Percentiles rank a stretch among this genome's conserved stretches.
Evolutionary conservation across 37 sponge, comb jelly and placozoan species (phyloP).

Genomic region (Ianthella basta): DNA sequence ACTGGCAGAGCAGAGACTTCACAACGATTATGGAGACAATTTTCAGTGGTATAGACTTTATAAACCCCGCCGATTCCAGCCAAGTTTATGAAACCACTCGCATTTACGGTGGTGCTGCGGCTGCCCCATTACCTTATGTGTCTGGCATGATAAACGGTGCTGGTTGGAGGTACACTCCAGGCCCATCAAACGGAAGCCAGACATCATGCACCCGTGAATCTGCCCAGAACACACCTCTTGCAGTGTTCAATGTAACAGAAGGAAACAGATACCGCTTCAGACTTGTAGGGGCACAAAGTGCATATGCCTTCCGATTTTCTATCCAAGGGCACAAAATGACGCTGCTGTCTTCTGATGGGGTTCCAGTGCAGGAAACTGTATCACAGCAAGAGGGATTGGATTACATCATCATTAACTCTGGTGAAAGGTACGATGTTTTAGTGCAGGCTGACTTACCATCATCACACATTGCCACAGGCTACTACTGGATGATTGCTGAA

Average conservation of each 20-base stretch:
- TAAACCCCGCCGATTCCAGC: neutral
- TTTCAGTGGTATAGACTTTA: neutral
- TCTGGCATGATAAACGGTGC: conserved; percentile 82
- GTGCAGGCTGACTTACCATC: conserved; percentile 29
- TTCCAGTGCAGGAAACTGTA: conserved; percentile 26
- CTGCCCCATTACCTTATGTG: conserved; percentile 68
- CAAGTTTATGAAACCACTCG: neutral
- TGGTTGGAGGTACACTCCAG: conserved; percentile 46
- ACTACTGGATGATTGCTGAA: conserved; percentile 74
- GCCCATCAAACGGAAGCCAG: neutral
- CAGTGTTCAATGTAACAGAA: neutral
- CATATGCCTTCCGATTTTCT: conserved; percentile 67
- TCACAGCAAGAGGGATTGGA: conserved; percentile 49
- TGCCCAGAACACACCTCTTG: neutral
- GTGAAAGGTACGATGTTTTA: conserved; percentile 83
- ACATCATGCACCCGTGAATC: neutral
- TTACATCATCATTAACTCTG: conserved; percentile 78
- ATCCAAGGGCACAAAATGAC: conserved; percentile 68
- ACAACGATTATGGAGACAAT: conserved; percentile 41
- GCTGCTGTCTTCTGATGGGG: conserved; percentile 73
- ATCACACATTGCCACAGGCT: neutral
- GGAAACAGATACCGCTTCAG: conserved; percentile 66
- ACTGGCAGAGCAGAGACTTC: conserved; percentile 68
- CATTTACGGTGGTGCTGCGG: conserved; percentile 52
- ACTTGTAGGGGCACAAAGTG: conserved; percentile 79